Base-by-base conservation (phyloP, 2,888 invertebrate species). In the Zaprionus lineosus region DNA sequence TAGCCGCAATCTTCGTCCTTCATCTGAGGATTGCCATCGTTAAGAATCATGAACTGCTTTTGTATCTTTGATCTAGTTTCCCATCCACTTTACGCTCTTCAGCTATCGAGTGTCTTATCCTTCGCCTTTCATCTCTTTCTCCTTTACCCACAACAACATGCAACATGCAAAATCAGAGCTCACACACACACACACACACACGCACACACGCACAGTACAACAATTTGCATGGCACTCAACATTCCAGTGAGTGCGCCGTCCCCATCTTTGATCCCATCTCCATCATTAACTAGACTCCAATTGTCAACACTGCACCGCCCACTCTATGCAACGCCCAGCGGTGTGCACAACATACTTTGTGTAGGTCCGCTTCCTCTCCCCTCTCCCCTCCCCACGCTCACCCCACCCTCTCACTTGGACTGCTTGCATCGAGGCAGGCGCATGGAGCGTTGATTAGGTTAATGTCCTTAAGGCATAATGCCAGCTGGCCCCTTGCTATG, bases 391-490 rank as follows among this genome's bases (percentile, higher is more conserved):
- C n/a, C n/a, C n/a, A n/a, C n/a, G n/a, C n/a, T n/a, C n/a, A n/a
- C n/a, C n/a, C n/a, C n/a, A n/a, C n/a, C n/a, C n/a, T n/a, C n/a
- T n/a, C n/a, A 31, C 24, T 28, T 36, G 52, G 46, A 40, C 33
- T 14, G 16, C 24, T 43, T 31, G n/a, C n/a, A n/a, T n/a, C n/a
- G n/a, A n/a, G n/a, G n/a, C 46, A 36, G 34, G 47, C 33, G 72
- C 74, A 68, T 65, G 28, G 67, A 51, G 67, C 72, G 66, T 81
- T 79, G 78, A 79, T 79, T 79, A 79, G 82, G 78, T 81, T 79
- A 81, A 79, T 79, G 78, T 77, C 78, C 78, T 79, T 68, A 70
- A 73, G 70, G 73, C 69, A 73, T 65, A 78, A 68, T 72, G 51
- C 59, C 64, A 72, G 65, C 78, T 68, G 68, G 62, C 66, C 8